Evolutionary conservation across 2,797 vertebrate genomes (phyloP).

Genomic region (Potorous gilbertii): DNA sequence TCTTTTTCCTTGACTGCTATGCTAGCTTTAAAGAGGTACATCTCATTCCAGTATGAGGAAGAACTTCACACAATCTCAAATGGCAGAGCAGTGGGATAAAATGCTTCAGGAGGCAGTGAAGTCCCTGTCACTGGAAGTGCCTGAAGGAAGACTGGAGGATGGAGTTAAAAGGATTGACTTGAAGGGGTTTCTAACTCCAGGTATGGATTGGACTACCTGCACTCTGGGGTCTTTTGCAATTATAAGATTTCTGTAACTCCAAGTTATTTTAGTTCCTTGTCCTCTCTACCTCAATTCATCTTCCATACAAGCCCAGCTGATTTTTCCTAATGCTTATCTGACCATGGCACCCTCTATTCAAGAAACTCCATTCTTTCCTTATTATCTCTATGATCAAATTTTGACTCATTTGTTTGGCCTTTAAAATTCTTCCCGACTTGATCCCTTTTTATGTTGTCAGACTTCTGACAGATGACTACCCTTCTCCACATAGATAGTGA

Average conservation of each 20-base stretch:
- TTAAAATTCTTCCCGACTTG: neutral
- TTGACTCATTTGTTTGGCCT: neutral
- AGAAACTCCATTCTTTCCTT: neutral
- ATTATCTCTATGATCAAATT: neutral
- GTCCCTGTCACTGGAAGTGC: neutral
- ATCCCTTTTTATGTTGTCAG: neutral
- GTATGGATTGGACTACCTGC: neutral
- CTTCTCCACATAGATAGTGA: neutral
- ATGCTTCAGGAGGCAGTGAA: neutral
- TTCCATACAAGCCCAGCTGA: neutral
- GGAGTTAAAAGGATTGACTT: neutral
- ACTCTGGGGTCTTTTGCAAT: neutral
- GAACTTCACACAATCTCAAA: neutral
- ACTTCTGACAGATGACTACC: neutral
- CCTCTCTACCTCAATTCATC: neutral
- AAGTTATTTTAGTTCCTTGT: neutral
- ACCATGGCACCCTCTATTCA: neutral
- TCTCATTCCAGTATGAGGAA: neutral
- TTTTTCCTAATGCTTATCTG: neutral
- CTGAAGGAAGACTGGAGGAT: neutral
- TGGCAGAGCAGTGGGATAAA: neutral
- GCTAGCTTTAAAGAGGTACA: neutral
- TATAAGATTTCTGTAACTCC: neutral
- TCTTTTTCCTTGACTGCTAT: neutral
- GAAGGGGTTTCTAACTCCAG: neutral